A percentile compares a stretch with the other conserved stretches of the same genome.
These are phyloP conservation scores for Regulus satrapa DNA, from an alignment of 2,113 vertebrate species.

Conservation along the genomic window DNA sequence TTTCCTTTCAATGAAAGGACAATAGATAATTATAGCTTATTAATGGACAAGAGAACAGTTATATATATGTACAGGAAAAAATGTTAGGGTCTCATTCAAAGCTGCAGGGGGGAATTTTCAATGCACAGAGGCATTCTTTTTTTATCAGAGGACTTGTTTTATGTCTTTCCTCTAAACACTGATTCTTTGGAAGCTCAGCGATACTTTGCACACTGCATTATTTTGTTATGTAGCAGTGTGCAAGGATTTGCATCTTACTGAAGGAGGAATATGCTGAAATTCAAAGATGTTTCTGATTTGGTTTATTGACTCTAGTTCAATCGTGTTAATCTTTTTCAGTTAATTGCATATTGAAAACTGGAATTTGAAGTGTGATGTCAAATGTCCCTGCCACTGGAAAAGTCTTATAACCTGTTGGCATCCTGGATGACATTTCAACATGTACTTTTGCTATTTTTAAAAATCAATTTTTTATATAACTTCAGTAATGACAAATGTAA, in stretches of 20 bases:
- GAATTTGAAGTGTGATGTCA: background rate
- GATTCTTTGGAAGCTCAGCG: background rate
- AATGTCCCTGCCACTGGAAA: background rate
- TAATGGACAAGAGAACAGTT: background rate
- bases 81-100: background rate
- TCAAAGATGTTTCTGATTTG: background rate
- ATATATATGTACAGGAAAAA: background rate
- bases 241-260: background rate
- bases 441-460: background rate
- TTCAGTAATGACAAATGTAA: background rate
- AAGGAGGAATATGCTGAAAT: background rate
- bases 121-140: background rate
- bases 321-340: background rate
- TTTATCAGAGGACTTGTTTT: background rate
- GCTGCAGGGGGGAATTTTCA: background rate
- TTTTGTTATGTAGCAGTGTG: background rate
- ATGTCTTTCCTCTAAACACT: background rate
- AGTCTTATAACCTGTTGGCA: background rate
- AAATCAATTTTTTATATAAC: background rate
- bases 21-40: slow-evolving; percentile 51
- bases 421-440: background rate
- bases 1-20: slow-evolving; percentile 18
- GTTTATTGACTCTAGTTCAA: background rate
- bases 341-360: background rate
- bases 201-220: background rate